Evolutionary conservation across 37 sponge, comb jelly and placozoan genomes (phyloP), one percentile per base, ranked within the genome.

Genomic region (Beroe ovata): DNA sequence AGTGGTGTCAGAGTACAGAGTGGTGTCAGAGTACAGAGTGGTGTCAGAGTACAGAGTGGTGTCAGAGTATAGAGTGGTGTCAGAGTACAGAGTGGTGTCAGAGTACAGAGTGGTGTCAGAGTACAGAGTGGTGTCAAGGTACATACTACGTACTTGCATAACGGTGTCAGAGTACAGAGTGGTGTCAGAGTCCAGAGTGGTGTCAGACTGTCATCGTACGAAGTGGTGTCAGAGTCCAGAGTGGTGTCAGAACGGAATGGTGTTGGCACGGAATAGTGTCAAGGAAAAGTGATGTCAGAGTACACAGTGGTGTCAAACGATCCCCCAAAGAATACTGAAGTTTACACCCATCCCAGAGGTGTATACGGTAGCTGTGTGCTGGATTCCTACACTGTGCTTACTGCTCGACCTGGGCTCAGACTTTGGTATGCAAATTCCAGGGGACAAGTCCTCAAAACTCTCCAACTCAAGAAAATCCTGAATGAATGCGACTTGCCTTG

Each of bases 401-500:
- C 33, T 26, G 42, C 84, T 19, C 41, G 84, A 37, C 84, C 84
- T 6, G 84, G 84, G 20, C 84, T 77, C 16, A 37, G 84, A 37
- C 54, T 77, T 14, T 77, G 84, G 84, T 77, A 77, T 36, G 84
- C 84, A 20, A 39, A 77, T 26, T 32, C 54, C 54, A 8, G 3
- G 1, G 84, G 84, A 23, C 38, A 39, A 19, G 84, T 77, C 28
- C 54, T 77, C 8, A 77, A 77, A 25, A 77, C 84, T 4, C 21
- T 77, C 4, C 84, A 77, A 77, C 54, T 77, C 28, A 37, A 40
- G 47, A 39, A 39, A 41, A 41, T 77, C 8, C 47, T 77, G 11
- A 40, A n/a, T 6, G 42, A 39, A n/a, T 69, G 71, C 32, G 18
- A 35, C 4, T 23, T 62, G 29, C 29, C 8, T 25, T 20, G 22